Percentiles rank a stretch among this genome's conserved stretches.
Evolutionary conservation across 2,113 vertebrate species (phyloP).

Genomic region (Pagrus major): DNA sequence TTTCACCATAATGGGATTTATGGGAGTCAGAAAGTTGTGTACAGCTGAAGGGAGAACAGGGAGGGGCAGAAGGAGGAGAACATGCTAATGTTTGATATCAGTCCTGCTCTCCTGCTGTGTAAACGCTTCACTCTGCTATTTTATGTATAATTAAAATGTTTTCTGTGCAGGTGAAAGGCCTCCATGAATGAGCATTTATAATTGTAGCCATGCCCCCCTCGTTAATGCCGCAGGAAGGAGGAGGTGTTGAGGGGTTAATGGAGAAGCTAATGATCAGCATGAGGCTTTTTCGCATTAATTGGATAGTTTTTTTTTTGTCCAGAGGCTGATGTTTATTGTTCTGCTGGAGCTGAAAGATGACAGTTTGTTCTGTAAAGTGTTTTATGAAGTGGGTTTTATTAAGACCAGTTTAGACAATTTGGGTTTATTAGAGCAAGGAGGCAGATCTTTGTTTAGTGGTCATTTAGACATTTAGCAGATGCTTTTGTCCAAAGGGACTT

Average conservation of each 20-base stretch:
- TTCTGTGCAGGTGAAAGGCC: slow-evolving; percentile 29
- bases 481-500: too few species aligned
- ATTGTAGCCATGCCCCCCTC: slow-evolving; percentile 31
- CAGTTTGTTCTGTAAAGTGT: slow-evolving; percentile 8
- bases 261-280: slow-evolving; percentile 53
- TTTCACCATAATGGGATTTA: neutral
- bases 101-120: slow-evolving; percentile 1
- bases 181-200: neutral
- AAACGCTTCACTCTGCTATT: slow-evolving; percentile 4
- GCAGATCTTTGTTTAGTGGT: neutral
- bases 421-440: slow-evolving; percentile 8
- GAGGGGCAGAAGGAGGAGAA: neutral
- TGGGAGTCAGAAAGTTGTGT: neutral
- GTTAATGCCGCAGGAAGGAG: slow-evolving; percentile 30
- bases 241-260: slow-evolving; percentile 55
- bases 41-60: neutral
- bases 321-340: slow-evolving; percentile 39
- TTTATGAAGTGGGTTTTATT: slow-evolving; percentile 49
- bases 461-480: too few species aligned
- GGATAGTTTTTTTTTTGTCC: neutral
- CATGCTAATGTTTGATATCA: slow-evolving; percentile 3
- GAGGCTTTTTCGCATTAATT: slow-evolving; percentile 43
- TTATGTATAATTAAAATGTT: slow-evolving; percentile 52
- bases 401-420: slow-evolving; percentile 31
- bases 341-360: neutral